Conservation (phyloP, 1,140 invertebrate genomes). For the Musca domestica region DNA sequence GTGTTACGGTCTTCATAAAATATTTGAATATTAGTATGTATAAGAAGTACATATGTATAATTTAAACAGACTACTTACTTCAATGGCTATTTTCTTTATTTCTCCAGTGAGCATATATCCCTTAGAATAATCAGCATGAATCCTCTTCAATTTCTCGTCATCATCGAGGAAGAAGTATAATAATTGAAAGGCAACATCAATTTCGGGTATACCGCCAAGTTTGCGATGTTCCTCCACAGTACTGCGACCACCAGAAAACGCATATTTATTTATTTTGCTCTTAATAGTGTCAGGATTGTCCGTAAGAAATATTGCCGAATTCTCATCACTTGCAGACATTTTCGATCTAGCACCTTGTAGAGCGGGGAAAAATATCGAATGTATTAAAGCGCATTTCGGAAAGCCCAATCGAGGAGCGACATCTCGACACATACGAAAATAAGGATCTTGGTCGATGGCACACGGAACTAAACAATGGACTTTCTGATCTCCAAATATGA, state of each 20-base stretch:
- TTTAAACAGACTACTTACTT: slow-evolving; percentile 49
- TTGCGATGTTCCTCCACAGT: slow-evolving; percentile 91
- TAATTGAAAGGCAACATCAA: slow-evolving; percentile 97
- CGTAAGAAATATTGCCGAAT: slow-evolving; percentile 91
- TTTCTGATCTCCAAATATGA: slow-evolving; percentile 85
- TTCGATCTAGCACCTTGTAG: slow-evolving; percentile 95
- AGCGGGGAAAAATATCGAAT: slow-evolving; percentile 94
- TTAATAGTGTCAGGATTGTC: slow-evolving; percentile 97
- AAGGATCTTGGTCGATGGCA: slow-evolving; percentile 99
- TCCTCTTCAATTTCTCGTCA: slow-evolving; percentile 86
- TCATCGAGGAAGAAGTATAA: slow-evolving; percentile 94
- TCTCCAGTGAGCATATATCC: slow-evolving; percentile 92
- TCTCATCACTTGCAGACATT: slow-evolving; percentile 95
- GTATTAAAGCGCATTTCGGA: slow-evolving; percentile 91
- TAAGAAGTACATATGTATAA: too few relatives aligned
- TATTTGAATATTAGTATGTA: neutral
- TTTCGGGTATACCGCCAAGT: slow-evolving; percentile 90
- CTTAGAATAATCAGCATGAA: slow-evolving; percentile 79
- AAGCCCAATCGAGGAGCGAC: slow-evolving; percentile 86
- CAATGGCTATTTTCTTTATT: slow-evolving; percentile 89
- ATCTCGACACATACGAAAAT: slow-evolving; percentile 98
- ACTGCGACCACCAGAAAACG: slow-evolving; percentile 93
- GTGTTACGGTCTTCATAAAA: slow-evolving; percentile 54
- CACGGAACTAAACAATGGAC: slow-evolving; percentile 93
- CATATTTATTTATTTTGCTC: slow-evolving; percentile 98